Evolutionary conservation across 2,797 vertebrate genomes (phyloP), one percentile per base, ranked within the genome.

Genomic region (Arremon brunneinucha): DNA sequence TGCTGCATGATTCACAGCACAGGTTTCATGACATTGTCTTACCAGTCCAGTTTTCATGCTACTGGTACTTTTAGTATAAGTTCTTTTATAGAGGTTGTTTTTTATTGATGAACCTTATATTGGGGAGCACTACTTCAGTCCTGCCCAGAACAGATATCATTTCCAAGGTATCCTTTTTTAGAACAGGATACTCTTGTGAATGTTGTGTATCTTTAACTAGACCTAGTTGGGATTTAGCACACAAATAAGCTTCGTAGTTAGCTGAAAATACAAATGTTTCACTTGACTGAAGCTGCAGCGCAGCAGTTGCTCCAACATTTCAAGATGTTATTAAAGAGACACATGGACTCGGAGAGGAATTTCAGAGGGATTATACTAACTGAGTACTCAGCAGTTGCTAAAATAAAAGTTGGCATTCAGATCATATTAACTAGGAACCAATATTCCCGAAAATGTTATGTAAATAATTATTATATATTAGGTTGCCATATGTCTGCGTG

Each of bases 281-380:
- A 93, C 94, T 98, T 97, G 83, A 97, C 95, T 87, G 39, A 74
- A 90, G 90, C 53, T 37, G 69, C 72, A 96, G 94, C 37, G 67
- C 97, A 72, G 72, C 96, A 59, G 93, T 93, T 96, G 96, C 94
- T 96, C 97, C 96, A 64, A 93, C 94, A 20, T 97, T 98, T 83
- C 89, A 72, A 87, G 97, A 98, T 60, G 63, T 97, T 94, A 96
- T 97, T 92, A 94, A 89, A 87, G 95, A 97, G 68, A 89, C 96
- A 76, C 50, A 24, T 24, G 87, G 76, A 65, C 62, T 81, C 1
- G 0, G 82, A 72, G 23, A 49, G 74, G 90, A 93, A 92, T 91
- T 95, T 87, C 82, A 59, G 75, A 30, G 68, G 83, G 88, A 95
- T 93, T 96, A 95, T 65, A 68, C 69, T n/a, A 41, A 86, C 84